These are phyloP conservation scores for Acleris holmiana DNA, from an alignment of 2,888 invertebrate genomes.

Conservation along the genomic window DNA sequence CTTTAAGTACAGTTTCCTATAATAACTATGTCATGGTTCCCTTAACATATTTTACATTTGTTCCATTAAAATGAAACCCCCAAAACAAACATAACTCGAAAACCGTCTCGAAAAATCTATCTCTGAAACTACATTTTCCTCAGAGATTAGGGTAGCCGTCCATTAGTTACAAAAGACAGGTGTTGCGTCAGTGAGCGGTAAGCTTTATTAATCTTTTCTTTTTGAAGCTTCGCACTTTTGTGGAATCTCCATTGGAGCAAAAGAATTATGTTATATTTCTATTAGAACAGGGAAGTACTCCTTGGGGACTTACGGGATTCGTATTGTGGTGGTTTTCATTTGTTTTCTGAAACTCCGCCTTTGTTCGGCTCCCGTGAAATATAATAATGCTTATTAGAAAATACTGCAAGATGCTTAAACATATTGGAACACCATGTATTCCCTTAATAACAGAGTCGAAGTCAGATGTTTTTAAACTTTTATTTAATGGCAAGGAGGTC, in stretches of 20 bases:
- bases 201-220: conserved; percentile 84
- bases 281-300: conserved; percentile 7
- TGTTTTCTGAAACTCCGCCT: background rate
- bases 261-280: conserved; percentile 50
- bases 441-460: too few relatives aligned
- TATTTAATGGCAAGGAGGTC: too few relatives aligned
- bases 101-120: conserved; percentile 37
- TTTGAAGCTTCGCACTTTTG: conserved; percentile 76
- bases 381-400: too few relatives aligned
- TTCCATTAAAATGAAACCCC: background rate
- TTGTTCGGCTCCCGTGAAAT: too few relatives aligned
- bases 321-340: conserved; percentile 6
- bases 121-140: conserved; percentile 53
- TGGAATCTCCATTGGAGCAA: conserved; percentile 67
- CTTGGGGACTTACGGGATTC: conserved; percentile 7
- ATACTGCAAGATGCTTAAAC: too few relatives aligned
- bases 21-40: too few relatives aligned
- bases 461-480: too few relatives aligned
- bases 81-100: conserved; percentile 9
- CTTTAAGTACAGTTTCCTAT: too few relatives aligned
- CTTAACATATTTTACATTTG: background rate
- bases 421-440: too few relatives aligned
- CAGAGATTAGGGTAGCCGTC: conserved; percentile 64
- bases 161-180: conserved; percentile 84
- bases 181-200: conserved; percentile 72